Evolutionary conservation across 1,140 invertebrate species (phyloP), one percentile per base, ranked within the genome.

Genomic region (Zaprionus taronus): DNA sequence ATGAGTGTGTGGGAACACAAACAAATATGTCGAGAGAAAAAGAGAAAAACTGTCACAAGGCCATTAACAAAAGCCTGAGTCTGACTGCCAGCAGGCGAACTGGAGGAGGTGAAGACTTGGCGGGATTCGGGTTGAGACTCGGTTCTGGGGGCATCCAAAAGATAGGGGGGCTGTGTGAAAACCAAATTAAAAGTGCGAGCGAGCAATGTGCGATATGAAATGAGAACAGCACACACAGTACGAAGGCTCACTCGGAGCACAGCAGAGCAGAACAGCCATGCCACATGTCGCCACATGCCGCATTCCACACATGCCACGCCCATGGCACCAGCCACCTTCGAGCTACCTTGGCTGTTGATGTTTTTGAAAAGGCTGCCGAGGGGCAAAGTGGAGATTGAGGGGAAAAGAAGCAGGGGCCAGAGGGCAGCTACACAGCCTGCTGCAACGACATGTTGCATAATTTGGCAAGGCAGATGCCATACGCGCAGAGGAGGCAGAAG

Each of bases 1-100:
- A 47, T 60, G 51, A 56, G 58, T 63, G 66, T 34, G 72, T 64
- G 61, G 56, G 36, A 68, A 66, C 38, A 62, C 34, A 73, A 61
- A 61, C 41, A 62, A 49, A 74, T n/a, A 74, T 71, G 51, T 44
- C 55, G 47, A 51, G 38, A 76, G 34, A 26, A 57, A 36, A 49
- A 61, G 57, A 49, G 51, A 71, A 28, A 67, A n/a, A 87, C 85
- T 89, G 85, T 84, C 84, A 87, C 84, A 87, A 87, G 84, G 84
- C 84, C 84, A 90, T 87, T 87, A 84, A 90, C 85, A 89, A 87
- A 87, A 84, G 85, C 78, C 84, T 78, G 81, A 80, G 77, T 83
- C 80, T 83, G 83, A 85, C 83, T 85, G 83, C 72, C 76, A 71
- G 41, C 76, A 67, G 65, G 63, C 63, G 70, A 28, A 68, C 58